These are phyloP conservation scores for Paramormyrops kingsleyae DNA, from an alignment of 2,113 vertebrate species.

Conservation along the genomic window DNA sequence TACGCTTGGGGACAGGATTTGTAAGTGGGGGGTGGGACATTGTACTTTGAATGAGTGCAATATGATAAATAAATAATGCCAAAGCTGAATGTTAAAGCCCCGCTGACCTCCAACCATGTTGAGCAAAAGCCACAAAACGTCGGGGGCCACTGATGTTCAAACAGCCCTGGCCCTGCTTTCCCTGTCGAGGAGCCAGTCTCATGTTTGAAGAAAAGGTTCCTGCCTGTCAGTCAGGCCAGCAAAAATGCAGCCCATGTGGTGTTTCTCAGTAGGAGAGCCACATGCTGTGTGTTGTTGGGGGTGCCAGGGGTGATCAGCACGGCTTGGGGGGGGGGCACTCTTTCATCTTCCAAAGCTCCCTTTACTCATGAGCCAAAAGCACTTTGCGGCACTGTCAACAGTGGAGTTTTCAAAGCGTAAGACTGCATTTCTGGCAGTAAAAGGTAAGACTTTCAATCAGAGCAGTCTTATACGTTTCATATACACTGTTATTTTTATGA, in stretches of 20 bases:
- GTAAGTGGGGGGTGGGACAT: neutral
- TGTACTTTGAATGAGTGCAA: neutral
- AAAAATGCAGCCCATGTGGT: slow-evolving; percentile 13
- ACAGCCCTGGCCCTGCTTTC: neutral
- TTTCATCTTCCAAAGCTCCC: neutral
- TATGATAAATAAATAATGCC: neutral
- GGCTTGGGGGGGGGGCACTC: neutral
- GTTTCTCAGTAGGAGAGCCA: neutral
- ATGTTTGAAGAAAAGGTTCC: slow-evolving; percentile 14
- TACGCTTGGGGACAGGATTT: neutral
- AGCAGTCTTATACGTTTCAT: neutral
- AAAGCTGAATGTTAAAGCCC: neutral
- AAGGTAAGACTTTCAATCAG: neutral
- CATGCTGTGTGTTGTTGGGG: neutral
- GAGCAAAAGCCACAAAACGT: neutral
- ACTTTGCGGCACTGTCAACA: neutral
- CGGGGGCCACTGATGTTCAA: neutral
- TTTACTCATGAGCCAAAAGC: neutral
- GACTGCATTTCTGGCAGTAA: neutral
- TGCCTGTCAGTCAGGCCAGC: neutral
- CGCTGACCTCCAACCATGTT: neutral
- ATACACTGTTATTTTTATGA: neutral
- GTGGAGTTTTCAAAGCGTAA: neutral
- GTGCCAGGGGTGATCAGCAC: neutral
- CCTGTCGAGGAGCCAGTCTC: neutral